Percentiles rank a stretch among this genome's conserved stretches.
Conservation (phyloP, 2,797 vertebrate genomes). For the Poeciliopsis turneri region DNA sequence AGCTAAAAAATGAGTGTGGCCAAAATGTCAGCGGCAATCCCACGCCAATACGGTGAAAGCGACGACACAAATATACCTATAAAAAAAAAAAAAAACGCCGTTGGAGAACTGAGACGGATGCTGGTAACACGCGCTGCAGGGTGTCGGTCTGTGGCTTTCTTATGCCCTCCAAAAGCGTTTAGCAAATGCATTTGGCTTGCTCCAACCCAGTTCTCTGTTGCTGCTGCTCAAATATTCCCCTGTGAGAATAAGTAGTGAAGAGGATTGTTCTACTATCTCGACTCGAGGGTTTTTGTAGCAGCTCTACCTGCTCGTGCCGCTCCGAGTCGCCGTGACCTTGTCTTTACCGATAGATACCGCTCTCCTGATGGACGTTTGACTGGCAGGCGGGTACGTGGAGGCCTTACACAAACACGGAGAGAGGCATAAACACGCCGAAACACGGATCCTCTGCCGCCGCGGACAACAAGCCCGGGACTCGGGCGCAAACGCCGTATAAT, state of each 20-base stretch:
- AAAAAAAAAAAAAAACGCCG: neutral
- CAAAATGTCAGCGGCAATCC: neutral
- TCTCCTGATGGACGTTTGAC: conserved; percentile 57
- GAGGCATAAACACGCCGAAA: conserved; percentile 41
- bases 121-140: neutral
- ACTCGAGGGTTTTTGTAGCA: conserved; percentile 28
- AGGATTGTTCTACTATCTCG: conserved; percentile 3
- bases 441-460: conserved; percentile 30
- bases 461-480: conserved; percentile 9
- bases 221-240: conserved; percentile 2
- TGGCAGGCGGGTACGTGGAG: conserved; percentile 52
- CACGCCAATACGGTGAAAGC: neutral
- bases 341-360: conserved; percentile 57
- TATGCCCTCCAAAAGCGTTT: neutral
- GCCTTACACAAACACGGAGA: conserved; percentile 42
- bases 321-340: conserved; percentile 69
- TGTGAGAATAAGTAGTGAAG: conserved; percentile 2
- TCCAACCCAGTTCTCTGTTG: conserved; percentile 4
- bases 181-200: neutral
- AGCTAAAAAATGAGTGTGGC: conserved; percentile 5
- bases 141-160: neutral
- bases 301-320: conserved; percentile 42
- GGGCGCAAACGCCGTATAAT: conserved; percentile 39
- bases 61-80: neutral
- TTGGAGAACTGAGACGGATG: neutral